Conservation (phyloP, 2,797 vertebrate species). For the Lophius americanus region DNA sequence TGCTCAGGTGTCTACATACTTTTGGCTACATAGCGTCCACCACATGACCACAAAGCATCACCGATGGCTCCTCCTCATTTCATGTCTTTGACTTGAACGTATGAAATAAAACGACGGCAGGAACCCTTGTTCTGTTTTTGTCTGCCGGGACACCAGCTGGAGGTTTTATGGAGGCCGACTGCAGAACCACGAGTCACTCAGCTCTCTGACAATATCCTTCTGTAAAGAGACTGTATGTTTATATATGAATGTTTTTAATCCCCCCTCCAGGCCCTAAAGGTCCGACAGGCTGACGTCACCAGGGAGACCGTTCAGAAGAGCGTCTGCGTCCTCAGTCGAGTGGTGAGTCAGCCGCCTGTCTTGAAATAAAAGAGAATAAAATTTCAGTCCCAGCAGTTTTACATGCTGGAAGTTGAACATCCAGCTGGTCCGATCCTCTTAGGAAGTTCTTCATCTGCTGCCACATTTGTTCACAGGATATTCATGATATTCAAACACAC, state of each 20-base stretch:
- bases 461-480: no score
- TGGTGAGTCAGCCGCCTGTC: slow-evolving; percentile 84
- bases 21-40: neutral
- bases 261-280: slow-evolving; percentile 88
- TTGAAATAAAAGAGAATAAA: neutral
- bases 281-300: slow-evolving; percentile 95
- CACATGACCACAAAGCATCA: neutral
- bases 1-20: neutral
- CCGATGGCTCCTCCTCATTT: neutral
- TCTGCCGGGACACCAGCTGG: neutral
- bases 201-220: no score
- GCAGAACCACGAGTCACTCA: no score
- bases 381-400: neutral
- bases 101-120: no score
- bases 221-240: no score
- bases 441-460: no score
- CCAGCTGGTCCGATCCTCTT: neutral
- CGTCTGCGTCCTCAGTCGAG: slow-evolving; percentile 95
- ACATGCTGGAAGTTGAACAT: neutral
- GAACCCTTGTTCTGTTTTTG: neutral
- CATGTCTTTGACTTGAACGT: neutral
- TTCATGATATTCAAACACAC: neutral
- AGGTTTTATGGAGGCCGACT: neutral
- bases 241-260: neutral
- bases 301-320: slow-evolving; percentile 99